Percentiles rank a stretch among this genome's conserved stretches.
These are phyloP conservation scores for Tenthredo mesomela DNA, from an alignment of 2,888 invertebrate genomes.

Conservation along the genomic window DNA sequence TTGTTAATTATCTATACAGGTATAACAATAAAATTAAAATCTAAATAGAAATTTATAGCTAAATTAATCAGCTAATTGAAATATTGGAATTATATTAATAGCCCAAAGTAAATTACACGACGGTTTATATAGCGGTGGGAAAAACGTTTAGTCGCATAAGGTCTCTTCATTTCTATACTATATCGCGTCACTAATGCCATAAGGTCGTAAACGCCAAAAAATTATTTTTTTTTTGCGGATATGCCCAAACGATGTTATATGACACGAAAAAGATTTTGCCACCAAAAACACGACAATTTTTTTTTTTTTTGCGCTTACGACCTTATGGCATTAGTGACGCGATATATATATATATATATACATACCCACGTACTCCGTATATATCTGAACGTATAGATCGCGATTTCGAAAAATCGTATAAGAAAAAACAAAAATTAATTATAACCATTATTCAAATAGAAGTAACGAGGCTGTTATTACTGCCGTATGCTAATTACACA, in stretches of 20 bases:
- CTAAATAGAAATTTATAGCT: neutral
- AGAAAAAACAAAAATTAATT: too few species aligned
- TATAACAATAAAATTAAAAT: neutral
- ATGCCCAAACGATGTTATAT: too few species aligned
- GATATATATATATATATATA: too few species aligned
- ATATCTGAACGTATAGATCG: neutral
- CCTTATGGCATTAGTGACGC: too few species aligned
- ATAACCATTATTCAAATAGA: neutral
- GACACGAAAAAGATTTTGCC: too few species aligned
- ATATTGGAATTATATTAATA: constrained; percentile 12
- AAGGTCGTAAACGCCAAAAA: too few species aligned
- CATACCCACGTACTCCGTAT: neutral
- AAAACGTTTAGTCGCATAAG: neutral
- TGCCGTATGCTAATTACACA: neutral
- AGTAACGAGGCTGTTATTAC: neutral
- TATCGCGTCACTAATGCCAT: too few species aligned
- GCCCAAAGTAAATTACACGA: neutral
- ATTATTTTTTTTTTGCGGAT: too few species aligned
- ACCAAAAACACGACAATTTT: too few species aligned
- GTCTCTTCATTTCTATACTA: neutral
- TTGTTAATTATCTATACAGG: neutral
- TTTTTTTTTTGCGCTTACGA: too few species aligned
- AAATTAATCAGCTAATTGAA: neutral
- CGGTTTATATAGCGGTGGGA: constrained; percentile 9
- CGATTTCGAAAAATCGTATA: too few species aligned